Conservation (phyloP, 1,140 invertebrate genomes). For the Drosophila navojoa region DNA sequence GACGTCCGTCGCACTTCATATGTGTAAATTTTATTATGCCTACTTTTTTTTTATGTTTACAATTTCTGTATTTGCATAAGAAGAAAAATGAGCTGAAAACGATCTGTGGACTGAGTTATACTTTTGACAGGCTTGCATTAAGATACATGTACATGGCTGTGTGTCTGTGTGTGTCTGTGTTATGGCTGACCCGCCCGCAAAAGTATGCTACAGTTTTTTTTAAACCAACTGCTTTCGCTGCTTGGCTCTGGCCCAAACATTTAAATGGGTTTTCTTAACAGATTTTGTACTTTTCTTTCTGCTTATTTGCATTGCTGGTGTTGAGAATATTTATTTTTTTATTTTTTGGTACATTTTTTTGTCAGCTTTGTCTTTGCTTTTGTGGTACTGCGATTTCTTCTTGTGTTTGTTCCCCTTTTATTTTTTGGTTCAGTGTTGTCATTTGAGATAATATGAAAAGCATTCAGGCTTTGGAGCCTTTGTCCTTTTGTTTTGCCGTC, state of each 20-base stretch:
- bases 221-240: slow-evolving; percentile 13
- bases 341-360: slow-evolving; percentile 4
- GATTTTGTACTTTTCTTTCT: slow-evolving; percentile 56
- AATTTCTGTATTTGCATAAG: slow-evolving; percentile 43
- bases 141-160: slow-evolving; percentile 2
- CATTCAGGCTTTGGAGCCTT: slow-evolving; percentile 53
- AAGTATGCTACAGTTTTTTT: slow-evolving; percentile 50
- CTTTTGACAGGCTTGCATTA: slow-evolving; percentile 23
- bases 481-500: slow-evolving; percentile 53
- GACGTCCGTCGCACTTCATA: slow-evolving; percentile 17
- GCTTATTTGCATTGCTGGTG: slow-evolving; percentile 56
- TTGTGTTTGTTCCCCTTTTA: slow-evolving; percentile 7
- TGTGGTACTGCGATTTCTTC: slow-evolving; percentile 46
- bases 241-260: slow-evolving; percentile 48
- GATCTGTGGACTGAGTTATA: slow-evolving; percentile 9
- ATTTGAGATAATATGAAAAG: slow-evolving; percentile 78
- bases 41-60: slow-evolving; percentile 28
- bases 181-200: slow-evolving; percentile 25
- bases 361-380: slow-evolving; percentile 40
- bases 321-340: slow-evolving; percentile 8
- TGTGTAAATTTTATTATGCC: slow-evolving; percentile 22
- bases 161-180: slow-evolving; percentile 8
- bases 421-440: slow-evolving; percentile 60
- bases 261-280: slow-evolving; percentile 81
- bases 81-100: slow-evolving; percentile 19